Evolutionary conservation across 1,140 invertebrate genomes (phyloP).

Genomic region (Trachelipus rathkii): DNA sequence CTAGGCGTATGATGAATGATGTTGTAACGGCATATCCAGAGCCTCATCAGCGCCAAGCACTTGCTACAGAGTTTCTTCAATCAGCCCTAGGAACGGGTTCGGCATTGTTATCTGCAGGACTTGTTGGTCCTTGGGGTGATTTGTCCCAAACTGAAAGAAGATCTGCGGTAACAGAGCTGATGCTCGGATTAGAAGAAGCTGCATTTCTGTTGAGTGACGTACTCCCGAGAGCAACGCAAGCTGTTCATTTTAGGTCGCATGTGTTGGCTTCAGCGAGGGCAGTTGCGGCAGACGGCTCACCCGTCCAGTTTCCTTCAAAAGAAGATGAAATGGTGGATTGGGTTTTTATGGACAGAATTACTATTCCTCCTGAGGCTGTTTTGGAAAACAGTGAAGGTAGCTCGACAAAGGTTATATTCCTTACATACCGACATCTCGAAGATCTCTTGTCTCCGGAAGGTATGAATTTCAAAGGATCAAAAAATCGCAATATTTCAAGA

Average conservation of each 20-base stretch:
- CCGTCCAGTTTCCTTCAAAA: conserved; percentile 66
- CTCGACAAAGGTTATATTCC: conserved; percentile 60
- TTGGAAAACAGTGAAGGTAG: conserved; percentile 75
- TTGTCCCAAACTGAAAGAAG: conserved; percentile 58
- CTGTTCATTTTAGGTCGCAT: conserved; percentile 34
- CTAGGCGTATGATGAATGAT: conserved; percentile 66
- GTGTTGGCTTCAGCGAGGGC: conserved; percentile 37
- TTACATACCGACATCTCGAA: conserved; percentile 52
- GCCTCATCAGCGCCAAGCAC: conserved; percentile 69
- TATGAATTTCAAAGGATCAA: conserved; percentile 26
- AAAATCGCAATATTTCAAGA: conserved; percentile 26
- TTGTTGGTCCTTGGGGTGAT: conserved; percentile 82
- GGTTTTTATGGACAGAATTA: conserved; percentile 66
- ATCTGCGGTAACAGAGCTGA: conserved; percentile 73
- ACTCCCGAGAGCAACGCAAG: conserved; percentile 61
- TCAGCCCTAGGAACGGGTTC: conserved; percentile 82
- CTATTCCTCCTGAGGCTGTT: conserved; percentile 70
- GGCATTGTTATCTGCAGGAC: conserved; percentile 80
- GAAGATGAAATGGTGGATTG: conserved; percentile 65
- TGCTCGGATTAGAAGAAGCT: conserved; percentile 84
- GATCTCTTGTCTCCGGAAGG: conserved; percentile 47
- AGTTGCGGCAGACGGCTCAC: conserved; percentile 44
- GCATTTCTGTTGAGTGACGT: conserved; percentile 83
- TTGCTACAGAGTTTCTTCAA: conserved; percentile 77
- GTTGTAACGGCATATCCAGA: conserved; percentile 63